These are phyloP conservation scores for Dichetophora obliterata DNA, from an alignment of 2,888 invertebrate genomes.

Conservation along the genomic window DNA sequence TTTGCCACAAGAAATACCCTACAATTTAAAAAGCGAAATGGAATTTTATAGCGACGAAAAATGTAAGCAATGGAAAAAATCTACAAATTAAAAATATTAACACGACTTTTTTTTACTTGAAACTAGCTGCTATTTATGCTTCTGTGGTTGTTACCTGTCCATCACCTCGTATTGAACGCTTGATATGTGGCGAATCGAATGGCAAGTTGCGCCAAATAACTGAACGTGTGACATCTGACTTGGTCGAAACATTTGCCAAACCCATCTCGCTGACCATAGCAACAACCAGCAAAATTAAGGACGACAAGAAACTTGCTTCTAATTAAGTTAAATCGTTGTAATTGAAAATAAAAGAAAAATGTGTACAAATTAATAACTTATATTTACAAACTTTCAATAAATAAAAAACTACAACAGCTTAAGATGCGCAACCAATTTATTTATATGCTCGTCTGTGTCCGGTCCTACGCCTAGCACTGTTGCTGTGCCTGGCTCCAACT, in stretches of 20 bases:
- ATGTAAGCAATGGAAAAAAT: conserved; percentile 59
- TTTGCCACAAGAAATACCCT: conserved; percentile 89
- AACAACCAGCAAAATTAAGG: conserved; percentile 49
- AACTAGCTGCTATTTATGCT: conserved; percentile 71
- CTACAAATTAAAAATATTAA: background rate
- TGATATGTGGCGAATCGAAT: conserved; percentile 79
- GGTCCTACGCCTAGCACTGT: conserved; percentile 85
- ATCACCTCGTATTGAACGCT: conserved; percentile 73
- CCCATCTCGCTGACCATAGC: conserved; percentile 69
- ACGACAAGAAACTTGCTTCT: background rate
- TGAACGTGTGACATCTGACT: conserved; percentile 74
- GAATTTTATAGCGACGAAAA: conserved; percentile 78
- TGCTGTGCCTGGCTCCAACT: conserved; percentile 76
- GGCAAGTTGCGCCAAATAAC: conserved; percentile 80
- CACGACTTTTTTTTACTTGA: conserved; percentile 43
- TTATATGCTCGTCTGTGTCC: conserved; percentile 72
- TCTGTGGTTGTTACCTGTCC: conserved; percentile 78
- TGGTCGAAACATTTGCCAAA: conserved; percentile 77
- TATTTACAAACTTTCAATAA: background rate
- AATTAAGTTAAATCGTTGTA: background rate
- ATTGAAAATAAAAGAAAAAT: conserved; percentile 3
- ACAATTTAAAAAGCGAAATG: conserved; percentile 76
- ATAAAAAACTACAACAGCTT: conserved; percentile 71
- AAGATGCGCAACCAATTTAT: conserved; percentile 76
- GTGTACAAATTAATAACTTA: background rate